Percentiles rank a stretch among this genome's conserved stretches.
phyloP scores from a whole-genome alignment of 2,888 invertebrate species.

The Teleiodes luculella region DNA sequence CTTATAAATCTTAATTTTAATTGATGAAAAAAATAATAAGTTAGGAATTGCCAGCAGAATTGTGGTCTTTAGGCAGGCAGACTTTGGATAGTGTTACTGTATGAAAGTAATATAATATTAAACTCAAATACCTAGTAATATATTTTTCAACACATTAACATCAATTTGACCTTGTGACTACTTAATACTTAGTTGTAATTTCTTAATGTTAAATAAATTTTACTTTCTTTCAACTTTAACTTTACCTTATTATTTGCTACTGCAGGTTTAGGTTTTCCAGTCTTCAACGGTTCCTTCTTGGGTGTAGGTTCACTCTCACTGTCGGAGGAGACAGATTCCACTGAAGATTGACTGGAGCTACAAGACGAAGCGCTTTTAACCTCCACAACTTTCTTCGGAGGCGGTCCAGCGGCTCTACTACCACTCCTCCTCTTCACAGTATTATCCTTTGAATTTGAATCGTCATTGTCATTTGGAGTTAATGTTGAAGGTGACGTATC shows the following conservation, averaged over 20 bases:
- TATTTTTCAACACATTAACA: too few species aligned
- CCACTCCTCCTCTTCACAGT: slow-evolving; percentile 57
- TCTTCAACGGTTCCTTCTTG: slow-evolving; percentile 57
- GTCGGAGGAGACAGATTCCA: slow-evolving; percentile 66
- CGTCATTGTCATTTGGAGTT: slow-evolving; percentile 51
- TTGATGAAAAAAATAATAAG: too few species aligned
- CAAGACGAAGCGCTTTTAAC: slow-evolving; percentile 67
- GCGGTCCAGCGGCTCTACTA: slow-evolving; percentile 58
- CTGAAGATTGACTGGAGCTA: slow-evolving; percentile 67
- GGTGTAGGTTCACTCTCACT: slow-evolving; percentile 58
- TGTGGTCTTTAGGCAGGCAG: too few species aligned
- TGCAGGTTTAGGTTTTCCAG: slow-evolving; percentile 60
- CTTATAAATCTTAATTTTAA: too few species aligned
- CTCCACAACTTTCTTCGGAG: slow-evolving; percentile 61
- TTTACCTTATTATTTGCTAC: slow-evolving; percentile 33
- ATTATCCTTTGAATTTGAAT: slow-evolving; percentile 48
- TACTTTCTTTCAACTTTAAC: too few species aligned
- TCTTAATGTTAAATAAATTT: too few species aligned
- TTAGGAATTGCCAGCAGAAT: too few species aligned
- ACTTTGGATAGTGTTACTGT: too few species aligned
- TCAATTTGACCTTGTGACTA: too few species aligned
- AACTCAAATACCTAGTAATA: too few species aligned
- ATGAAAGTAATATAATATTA: too few species aligned
- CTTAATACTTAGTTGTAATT: too few species aligned
- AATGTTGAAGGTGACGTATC: slow-evolving; percentile 38